A percentile compares a stretch with the other conserved stretches of the same genome.
These are phyloP conservation scores for Steatornis caripensis DNA, from an alignment of 2,113 vertebrate species.

Conservation along the genomic window DNA sequence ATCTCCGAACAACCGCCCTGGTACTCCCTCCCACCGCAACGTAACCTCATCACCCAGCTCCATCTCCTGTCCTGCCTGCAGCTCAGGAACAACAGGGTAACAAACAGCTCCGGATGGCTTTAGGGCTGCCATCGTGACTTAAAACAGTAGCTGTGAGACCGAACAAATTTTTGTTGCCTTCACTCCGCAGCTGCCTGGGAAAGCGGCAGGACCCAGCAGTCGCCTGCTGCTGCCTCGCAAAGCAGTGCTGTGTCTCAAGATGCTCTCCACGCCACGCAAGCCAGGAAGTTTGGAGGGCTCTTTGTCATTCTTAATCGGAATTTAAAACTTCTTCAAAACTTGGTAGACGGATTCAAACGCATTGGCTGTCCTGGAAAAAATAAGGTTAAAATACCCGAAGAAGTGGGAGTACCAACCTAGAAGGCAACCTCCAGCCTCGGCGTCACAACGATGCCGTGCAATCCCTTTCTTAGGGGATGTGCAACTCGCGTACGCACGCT, in stretches of 20 bases:
- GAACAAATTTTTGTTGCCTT: not conserved
- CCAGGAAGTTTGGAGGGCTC: not conserved
- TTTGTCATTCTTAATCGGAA: not conserved
- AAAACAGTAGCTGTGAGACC: not conserved
- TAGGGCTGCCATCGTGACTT: not conserved
- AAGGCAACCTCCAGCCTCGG: not conserved
- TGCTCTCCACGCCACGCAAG: not conserved
- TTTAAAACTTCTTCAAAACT: not conserved
- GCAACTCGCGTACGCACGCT: too few species aligned
- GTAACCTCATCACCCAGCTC: not conserved
- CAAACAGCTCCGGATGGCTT: not conserved
- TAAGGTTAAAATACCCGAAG: not conserved
- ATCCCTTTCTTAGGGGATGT: not conserved
- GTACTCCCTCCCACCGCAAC: not conserved
- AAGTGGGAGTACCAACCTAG: not conserved
- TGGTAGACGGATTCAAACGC: rapidly evolving
- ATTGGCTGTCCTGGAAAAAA: not conserved
- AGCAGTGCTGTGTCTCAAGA: not conserved
- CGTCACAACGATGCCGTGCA: rapidly evolving
- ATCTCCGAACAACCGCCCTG: rapidly evolving
- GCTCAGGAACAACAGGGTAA: not conserved
- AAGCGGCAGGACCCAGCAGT: not conserved
- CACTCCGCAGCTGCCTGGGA: rapidly evolving
- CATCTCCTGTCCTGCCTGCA: not conserved
- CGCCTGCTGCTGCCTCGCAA: not conserved